Evolutionary conservation across 1,140 invertebrate species (phyloP), one percentile per base, ranked within the genome.

Genomic region (Meloidogyne chitwoodi): DNA sequence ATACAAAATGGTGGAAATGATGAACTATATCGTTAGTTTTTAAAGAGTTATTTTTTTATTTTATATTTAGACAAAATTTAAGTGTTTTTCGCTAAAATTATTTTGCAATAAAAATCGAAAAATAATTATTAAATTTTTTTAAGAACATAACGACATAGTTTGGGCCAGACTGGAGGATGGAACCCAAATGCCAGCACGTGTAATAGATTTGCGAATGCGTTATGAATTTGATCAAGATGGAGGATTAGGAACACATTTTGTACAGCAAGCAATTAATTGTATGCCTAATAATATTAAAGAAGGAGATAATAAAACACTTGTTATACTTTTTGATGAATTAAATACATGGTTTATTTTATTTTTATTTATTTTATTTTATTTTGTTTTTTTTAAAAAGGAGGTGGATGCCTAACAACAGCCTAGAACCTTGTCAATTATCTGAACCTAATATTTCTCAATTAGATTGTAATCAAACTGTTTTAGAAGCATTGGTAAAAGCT

Each of bases 61-160:
- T 48, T 24, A 22, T 34, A 14, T 70, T 70, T n/a, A 8, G 10
- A 56, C 24, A 67, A 38, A 8, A 68, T 29, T 19, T 10, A 73
- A 26, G 71, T 76, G n/a, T n/a, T n/a, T n/a, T n/a, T n/a, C n/a
- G n/a, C n/a, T n/a, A n/a, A n/a, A n/a, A n/a, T n/a, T n/a, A n/a
- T n/a, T n/a, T n/a, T n/a, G n/a, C n/a, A n/a, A n/a, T n/a, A n/a
- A n/a, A n/a, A n/a, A n/a, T n/a, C n/a, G n/a, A n/a, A n/a, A n/a
- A n/a, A n/a, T n/a, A n/a, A n/a, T n/a, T n/a, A n/a, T n/a, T n/a
- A n/a, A n/a, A n/a, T n/a, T 6, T 72, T 68, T 48, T 24, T 78
- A 74, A n/a, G 24, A 34, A 26, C 79, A 80, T 66, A 79, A 80
- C n/a, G 79, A 80, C 67, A 80, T 80, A 38, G 79, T 80, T n/a